A percentile compares a stretch with the other conserved stretches of the same genome.
phyloP scores from a whole-genome alignment of 2,888 invertebrate species.

The Lepidonotus clava region DNA sequence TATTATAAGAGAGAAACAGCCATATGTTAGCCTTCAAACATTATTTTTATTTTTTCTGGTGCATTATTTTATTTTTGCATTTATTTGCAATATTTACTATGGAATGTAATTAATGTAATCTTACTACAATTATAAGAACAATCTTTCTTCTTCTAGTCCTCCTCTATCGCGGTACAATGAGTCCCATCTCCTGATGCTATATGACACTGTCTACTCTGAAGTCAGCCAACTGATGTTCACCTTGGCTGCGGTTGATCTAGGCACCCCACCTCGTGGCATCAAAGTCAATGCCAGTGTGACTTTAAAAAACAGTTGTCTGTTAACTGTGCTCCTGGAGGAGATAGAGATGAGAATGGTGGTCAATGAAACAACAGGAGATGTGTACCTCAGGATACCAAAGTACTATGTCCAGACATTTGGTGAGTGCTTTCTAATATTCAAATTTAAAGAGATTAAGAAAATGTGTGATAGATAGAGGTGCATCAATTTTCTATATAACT shows the following conservation, averaged over 20 bases:
- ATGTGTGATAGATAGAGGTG: too few relatives aligned
- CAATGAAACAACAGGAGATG: slow-evolving; percentile 67
- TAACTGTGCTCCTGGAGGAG: slow-evolving; percentile 67
- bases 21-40: too few relatives aligned
- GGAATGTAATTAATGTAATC: too few relatives aligned
- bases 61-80: too few relatives aligned
- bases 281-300: slow-evolving; percentile 66
- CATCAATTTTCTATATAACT: too few relatives aligned
- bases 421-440: too few relatives aligned
- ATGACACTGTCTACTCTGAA: slow-evolving; percentile 67
- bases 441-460: too few relatives aligned
- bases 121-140: too few relatives aligned
- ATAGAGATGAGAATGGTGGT: slow-evolving; percentile 66
- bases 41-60: too few relatives aligned
- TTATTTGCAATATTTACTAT: too few relatives aligned
- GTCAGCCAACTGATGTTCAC: slow-evolving; percentile 68
- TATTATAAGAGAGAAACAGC: too few relatives aligned
- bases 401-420: slow-evolving; percentile 71
- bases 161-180: slow-evolving; percentile 53
- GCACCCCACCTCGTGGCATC: slow-evolving; percentile 68
- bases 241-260: slow-evolving; percentile 71
- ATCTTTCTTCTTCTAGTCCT: slow-evolving; percentile 9
- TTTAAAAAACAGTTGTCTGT: slow-evolving; percentile 72
- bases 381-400: slow-evolving; percentile 68
- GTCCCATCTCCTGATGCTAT: slow-evolving; percentile 59